Percentiles rank a stretch among this genome's conserved stretches.
Conservation (phyloP, 2,113 vertebrate genomes). For the Channa argus region DNA sequence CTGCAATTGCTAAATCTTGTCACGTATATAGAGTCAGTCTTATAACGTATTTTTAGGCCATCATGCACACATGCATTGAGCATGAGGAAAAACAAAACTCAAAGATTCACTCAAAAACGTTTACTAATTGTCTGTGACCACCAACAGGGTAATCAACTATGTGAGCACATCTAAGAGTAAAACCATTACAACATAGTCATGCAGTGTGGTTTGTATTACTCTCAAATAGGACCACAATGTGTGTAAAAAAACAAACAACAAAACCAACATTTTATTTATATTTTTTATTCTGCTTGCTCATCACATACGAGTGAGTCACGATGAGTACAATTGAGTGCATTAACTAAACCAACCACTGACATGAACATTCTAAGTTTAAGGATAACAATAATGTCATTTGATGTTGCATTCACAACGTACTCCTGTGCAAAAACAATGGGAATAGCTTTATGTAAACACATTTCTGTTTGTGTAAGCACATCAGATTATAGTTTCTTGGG, state of each 20-base stretch:
- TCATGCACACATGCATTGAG: not conserved
- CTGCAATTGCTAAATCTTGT: too few relatives aligned
- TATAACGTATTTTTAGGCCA: not conserved
- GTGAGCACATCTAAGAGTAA: conserved; percentile 42
- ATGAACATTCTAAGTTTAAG: too few relatives aligned
- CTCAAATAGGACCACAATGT: conserved; percentile 69
- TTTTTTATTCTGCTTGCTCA: too few relatives aligned
- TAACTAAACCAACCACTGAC: too few relatives aligned
- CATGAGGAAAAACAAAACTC: not conserved
- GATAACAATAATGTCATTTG: not conserved
- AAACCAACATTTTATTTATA: too few relatives aligned
- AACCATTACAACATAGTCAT: conserved; percentile 50
- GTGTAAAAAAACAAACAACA: conserved; percentile 13
- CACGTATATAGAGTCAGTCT: not conserved
- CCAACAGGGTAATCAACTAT: conserved; percentile 56
- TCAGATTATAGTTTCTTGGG: not conserved
- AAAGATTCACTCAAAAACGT: conserved; percentile 1
- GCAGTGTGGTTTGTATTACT: conserved; percentile 70
- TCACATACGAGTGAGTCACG: too few relatives aligned
- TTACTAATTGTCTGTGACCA: conserved; percentile 39
- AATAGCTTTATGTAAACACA: not conserved
- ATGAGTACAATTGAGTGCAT: too few relatives aligned
- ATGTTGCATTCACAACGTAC: conserved; percentile 45
- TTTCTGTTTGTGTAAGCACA: not conserved
- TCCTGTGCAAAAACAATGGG: not conserved